Evolutionary conservation across 2,797 vertebrate species (phyloP).

Genomic region (Oryzias sinensis): DNA sequence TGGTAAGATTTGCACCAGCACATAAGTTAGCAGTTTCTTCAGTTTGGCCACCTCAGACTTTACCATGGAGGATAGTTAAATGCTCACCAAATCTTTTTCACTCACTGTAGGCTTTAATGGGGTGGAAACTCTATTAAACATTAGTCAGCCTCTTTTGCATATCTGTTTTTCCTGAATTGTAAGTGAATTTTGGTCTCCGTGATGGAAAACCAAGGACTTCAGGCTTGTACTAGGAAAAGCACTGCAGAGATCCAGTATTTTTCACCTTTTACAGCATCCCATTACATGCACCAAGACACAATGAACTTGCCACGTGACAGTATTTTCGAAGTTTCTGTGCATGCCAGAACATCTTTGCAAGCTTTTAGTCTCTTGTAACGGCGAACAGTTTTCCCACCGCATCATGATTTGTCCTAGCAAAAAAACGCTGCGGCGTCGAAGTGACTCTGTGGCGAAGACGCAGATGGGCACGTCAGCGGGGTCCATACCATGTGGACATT

Average conservation of each 20-base stretch:
- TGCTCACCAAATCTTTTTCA: slow-evolving; percentile 10
- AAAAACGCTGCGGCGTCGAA: slow-evolving; percentile 26
- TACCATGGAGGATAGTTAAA: slow-evolving; percentile 31
- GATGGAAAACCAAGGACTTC: slow-evolving; percentile 37
- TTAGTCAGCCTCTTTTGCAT: slow-evolving; percentile 35
- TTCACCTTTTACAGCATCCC: slow-evolving; percentile 21
- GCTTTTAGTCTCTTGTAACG: slow-evolving; percentile 35
- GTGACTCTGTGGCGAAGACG: slow-evolving; percentile 29
- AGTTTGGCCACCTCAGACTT: slow-evolving; percentile 40
- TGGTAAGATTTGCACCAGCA: slow-evolving; percentile 72
- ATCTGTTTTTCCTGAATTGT: slow-evolving; percentile 52
- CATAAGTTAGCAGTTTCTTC: slow-evolving; percentile 48
- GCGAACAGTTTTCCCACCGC: slow-evolving; percentile 32
- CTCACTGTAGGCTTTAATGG: slow-evolving; percentile 27
- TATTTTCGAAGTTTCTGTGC: slow-evolving; percentile 59
- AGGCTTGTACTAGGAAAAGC: slow-evolving; percentile 22
- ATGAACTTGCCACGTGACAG: slow-evolving; percentile 27
- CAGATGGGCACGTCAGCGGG: slow-evolving; percentile 11
- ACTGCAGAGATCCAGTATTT: slow-evolving; percentile 29
- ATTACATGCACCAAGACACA: slow-evolving; percentile 21
- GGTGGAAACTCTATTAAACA: slow-evolving; percentile 54
- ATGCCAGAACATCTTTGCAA: slow-evolving; percentile 56
- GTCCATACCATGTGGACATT: slow-evolving; percentile 35
- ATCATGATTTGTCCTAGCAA: slow-evolving; percentile 35
- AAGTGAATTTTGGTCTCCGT: slow-evolving; percentile 30